These are phyloP conservation scores for Seriola aureovittata DNA, from an alignment of 2,113 vertebrate species.

Conservation along the genomic window DNA sequence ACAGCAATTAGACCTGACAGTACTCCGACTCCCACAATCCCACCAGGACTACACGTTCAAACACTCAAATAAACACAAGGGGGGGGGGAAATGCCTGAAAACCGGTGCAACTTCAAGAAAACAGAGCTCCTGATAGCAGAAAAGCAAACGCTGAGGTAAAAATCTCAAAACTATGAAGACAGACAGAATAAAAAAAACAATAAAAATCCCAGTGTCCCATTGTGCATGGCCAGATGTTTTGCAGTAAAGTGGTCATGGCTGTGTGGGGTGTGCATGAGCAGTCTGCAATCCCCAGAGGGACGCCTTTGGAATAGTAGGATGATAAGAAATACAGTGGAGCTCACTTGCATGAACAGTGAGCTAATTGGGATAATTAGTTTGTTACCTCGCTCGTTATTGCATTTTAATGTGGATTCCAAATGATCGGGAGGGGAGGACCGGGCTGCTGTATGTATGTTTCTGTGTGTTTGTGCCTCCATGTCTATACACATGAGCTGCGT, in stretches of 20 bases:
- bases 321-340: conserved; percentile 56
- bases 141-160: conserved; percentile 34
- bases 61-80: conserved; percentile 69
- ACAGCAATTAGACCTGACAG: conserved; percentile 95
- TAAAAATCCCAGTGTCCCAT: conserved; percentile 20
- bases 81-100: conserved; percentile 57
- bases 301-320: conserved; percentile 36
- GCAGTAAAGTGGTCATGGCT: conserved; percentile 52
- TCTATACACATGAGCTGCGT: not conserved
- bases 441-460: conserved; percentile 27
- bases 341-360: conserved; percentile 67
- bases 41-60: conserved; percentile 74
- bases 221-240: conserved; percentile 67
- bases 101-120: conserved; percentile 57
- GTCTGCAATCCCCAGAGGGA: conserved; percentile 61
- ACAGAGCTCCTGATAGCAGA: conserved; percentile 37
- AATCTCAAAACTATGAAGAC: conserved; percentile 45
- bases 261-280: conserved; percentile 34
- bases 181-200: conserved; percentile 10
- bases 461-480: not conserved
- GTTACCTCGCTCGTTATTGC: conserved; percentile 74
- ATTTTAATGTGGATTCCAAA: conserved; percentile 75
- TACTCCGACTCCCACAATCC: conserved; percentile 86
- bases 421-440: conserved; percentile 47
- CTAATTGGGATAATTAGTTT: conserved; percentile 81